Percentiles rank a stretch among this genome's conserved stretches.
Evolutionary conservation across 2,888 invertebrate genomes (phyloP).

Genomic region (Auanema freiburgensis): DNA sequence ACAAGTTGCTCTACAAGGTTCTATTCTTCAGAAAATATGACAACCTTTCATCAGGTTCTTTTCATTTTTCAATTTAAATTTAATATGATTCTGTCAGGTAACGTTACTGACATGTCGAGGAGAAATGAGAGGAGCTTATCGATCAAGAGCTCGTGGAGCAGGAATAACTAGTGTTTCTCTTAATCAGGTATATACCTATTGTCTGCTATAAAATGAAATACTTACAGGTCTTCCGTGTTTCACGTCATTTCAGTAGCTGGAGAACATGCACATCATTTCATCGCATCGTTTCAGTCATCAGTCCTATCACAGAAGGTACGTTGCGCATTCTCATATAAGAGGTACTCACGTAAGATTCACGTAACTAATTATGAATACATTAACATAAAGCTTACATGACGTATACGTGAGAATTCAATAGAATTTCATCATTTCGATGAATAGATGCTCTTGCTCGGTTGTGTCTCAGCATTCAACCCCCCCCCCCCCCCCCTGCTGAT

Average conservation of each 20-base stretch:
- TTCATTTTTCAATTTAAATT: background rate
- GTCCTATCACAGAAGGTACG: slow-evolving; percentile 37
- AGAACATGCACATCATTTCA: slow-evolving; percentile 51
- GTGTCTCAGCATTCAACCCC: too few relatives aligned
- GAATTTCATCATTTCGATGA: too few relatives aligned
- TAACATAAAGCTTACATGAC: too few relatives aligned
- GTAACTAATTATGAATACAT: too few relatives aligned
- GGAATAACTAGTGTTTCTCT: slow-evolving; percentile 34
- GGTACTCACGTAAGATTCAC: background rate
- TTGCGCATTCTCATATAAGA: background rate
- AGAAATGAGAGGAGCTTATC: slow-evolving; percentile 45
- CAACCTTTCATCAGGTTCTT: slow-evolving; percentile 42
- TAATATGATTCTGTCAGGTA: slow-evolving; percentile 27
- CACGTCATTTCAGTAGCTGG: slow-evolving; percentile 57
- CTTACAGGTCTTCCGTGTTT: slow-evolving; percentile 44
- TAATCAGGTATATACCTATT: slow-evolving; percentile 22
- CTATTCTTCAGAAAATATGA: slow-evolving; percentile 54
- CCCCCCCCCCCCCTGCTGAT: too few relatives aligned
- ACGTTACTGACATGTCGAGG: slow-evolving; percentile 49
- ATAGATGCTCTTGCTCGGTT: too few relatives aligned
- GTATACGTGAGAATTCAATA: too few relatives aligned
- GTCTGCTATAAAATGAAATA: background rate
- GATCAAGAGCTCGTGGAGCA: slow-evolving; percentile 28
- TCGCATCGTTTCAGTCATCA: slow-evolving; percentile 54
- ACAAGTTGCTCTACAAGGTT: slow-evolving; percentile 54